phyloP scores from a whole-genome alignment of 2,113 vertebrate genomes.

The Callopanchax toddi region DNA sequence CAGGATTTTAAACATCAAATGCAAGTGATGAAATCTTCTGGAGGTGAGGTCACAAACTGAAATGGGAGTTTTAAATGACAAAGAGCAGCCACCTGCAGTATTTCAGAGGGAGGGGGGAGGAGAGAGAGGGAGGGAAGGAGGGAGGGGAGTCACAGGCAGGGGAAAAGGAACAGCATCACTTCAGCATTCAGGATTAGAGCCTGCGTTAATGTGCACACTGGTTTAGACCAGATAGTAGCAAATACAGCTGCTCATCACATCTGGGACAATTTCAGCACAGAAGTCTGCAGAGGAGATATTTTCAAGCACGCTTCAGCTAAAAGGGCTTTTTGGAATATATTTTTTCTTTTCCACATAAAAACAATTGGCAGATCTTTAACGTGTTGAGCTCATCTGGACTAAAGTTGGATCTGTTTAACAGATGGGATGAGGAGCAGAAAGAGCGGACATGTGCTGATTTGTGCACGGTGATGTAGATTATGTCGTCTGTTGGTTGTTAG shows the following conservation, averaged over 20 bases:
- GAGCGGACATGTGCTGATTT: too few relatives aligned
- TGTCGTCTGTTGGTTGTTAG: background rate
- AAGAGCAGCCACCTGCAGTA: slow-evolving; percentile 72
- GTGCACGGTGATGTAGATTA: background rate
- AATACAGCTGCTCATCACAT: background rate
- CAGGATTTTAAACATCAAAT: slow-evolving; percentile 8
- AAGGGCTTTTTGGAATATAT: slow-evolving; percentile 25
- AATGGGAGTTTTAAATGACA: slow-evolving; percentile 41
- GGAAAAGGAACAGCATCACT: slow-evolving; percentile 62
- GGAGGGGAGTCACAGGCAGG: slow-evolving; percentile 53
- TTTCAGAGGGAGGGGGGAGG: slow-evolving; percentile 38
- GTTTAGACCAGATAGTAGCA: background rate
- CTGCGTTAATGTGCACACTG: slow-evolving; percentile 2
- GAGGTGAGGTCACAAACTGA: slow-evolving; percentile 29
- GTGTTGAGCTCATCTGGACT: too few relatives aligned
- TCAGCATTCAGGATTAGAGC: slow-evolving; percentile 29
- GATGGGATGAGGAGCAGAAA: too few relatives aligned
- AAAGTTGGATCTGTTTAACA: too few relatives aligned
- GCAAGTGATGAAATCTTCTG: slow-evolving; percentile 42
- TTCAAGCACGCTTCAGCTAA: background rate
- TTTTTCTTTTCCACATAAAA: slow-evolving; percentile 2
- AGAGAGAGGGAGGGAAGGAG: slow-evolving; percentile 22
- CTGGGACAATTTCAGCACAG: slow-evolving; percentile 1
- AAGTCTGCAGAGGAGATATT: slow-evolving; percentile 6
- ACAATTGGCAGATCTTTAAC: too few relatives aligned